Evolutionary conservation across 1,140 invertebrate species (phyloP), one percentile per base, ranked within the genome.

Genomic region (Zeugodacus cucurbitae): DNA sequence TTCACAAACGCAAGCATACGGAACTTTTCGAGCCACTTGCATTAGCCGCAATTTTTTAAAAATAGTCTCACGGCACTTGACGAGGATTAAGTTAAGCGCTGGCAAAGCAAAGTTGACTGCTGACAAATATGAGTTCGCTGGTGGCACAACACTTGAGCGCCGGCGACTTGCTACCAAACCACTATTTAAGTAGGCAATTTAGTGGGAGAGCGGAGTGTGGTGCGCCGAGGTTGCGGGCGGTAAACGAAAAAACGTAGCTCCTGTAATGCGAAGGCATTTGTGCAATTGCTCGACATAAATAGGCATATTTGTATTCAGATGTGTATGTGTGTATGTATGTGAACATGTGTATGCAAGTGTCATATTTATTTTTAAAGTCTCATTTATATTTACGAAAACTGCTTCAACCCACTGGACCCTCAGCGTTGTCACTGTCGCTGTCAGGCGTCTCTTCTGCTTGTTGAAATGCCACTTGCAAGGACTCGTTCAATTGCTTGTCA

Each of bases 11-110:
- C 26, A 26, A n/a, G 29, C 32, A 22, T 22, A 0, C 29, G 10
- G 8, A 62, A 48, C 48, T n/a, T n/a, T 48, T 82, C 10, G 22
- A 82, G 1, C 37, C 41, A 82, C 74, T 48, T 29, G 41, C 41
- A 48, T 82, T 82, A 82, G 74, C 74, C 37, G 41, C 74, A 82
- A 82, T 82, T 82, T 82, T 70, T 82, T 82, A 48, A 82, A 82
- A 82, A 82, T 82, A 82, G 41, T 82, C 74, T 82, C 74, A 26
- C 74, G 74, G 14, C 74, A 44, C 74, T 82, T 78, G 70, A 44
- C 70, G 14, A 78, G 70, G 70, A 78, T 78, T 82, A 82, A 82
- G 74, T 48, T 82, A 82, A 82, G 74, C 74, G 74, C 70, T 37
- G 44, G 5, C 37, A 41, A 26, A 78, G 37, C 37, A 41, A 37